A percentile compares a stretch with the other conserved stretches of the same genome.
Conservation (phyloP, 1,140 invertebrate genomes). For the Drosophila gunungcola region DNA sequence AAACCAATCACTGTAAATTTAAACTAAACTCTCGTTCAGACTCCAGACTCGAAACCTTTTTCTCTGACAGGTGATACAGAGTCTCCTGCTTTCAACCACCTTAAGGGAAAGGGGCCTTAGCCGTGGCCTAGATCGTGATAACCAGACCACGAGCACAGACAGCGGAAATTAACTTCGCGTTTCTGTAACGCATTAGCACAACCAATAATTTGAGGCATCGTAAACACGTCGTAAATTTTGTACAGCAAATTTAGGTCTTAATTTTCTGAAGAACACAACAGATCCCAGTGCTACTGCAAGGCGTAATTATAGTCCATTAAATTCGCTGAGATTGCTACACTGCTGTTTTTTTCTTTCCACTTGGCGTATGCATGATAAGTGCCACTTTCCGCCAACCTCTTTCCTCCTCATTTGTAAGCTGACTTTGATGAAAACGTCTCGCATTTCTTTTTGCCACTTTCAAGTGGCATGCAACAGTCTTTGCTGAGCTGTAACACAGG, state of each 20-base stretch:
- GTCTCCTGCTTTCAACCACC: background rate
- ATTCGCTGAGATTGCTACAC: conserved; percentile 36
- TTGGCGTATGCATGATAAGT: conserved; percentile 71
- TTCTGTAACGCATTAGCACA: conserved; percentile 68
- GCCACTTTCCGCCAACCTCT: conserved; percentile 43
- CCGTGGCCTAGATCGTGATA: conserved; percentile 8
- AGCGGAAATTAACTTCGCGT: conserved; percentile 60
- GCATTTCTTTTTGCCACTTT: conserved; percentile 26
- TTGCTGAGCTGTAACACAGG: conserved; percentile 56
- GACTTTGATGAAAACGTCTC: conserved; percentile 55
- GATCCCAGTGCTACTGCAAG: conserved; percentile 16
- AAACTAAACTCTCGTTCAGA: background rate
- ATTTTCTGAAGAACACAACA: conserved; percentile 58
- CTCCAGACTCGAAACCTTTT: background rate
- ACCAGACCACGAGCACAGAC: conserved; percentile 9
- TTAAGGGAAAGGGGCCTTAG: no score
- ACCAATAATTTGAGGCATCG: conserved; percentile 76
- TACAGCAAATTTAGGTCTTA: conserved; percentile 68
- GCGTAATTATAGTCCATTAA: conserved; percentile 74
- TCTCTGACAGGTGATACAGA: conserved; percentile 1
- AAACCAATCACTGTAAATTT: conserved; percentile 18
- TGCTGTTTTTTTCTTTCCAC: conserved; percentile 49
- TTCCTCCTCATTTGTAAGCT: conserved; percentile 18
- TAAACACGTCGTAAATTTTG: conserved; percentile 82
- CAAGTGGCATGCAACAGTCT: conserved; percentile 27